These are phyloP conservation scores for Drosophila cardini DNA, from an alignment of 1,140 invertebrate species.

Conservation along the genomic window DNA sequence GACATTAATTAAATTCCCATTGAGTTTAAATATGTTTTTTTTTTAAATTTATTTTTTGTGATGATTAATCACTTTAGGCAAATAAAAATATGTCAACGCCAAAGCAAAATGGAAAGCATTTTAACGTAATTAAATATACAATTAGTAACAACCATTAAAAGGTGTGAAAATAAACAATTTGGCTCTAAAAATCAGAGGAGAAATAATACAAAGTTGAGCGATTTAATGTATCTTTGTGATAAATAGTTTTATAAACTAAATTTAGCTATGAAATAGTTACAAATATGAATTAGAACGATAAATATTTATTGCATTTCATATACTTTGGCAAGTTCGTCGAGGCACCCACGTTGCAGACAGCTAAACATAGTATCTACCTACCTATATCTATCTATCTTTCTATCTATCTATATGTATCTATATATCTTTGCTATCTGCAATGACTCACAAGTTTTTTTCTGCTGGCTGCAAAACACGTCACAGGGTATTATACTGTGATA, in stretches of 20 bases:
- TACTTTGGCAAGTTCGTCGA: constrained; percentile 26
- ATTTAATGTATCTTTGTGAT: too few species aligned
- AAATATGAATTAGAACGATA: constrained; percentile 14
- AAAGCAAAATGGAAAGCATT: constrained; percentile 2
- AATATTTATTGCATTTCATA: constrained; percentile 31
- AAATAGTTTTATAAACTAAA: neutral
- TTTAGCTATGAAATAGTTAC: constrained; percentile 13
- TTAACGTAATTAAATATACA: neutral
- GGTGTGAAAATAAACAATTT: neutral
- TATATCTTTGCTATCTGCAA: neutral
- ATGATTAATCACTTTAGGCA: constrained; percentile 65
- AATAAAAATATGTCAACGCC: constrained; percentile 27
- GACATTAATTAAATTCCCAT: constrained; percentile 72
- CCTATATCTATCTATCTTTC: neutral
- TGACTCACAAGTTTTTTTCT: constrained; percentile 34
- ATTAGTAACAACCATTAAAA: neutral
- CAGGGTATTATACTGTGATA: constrained; percentile 23
- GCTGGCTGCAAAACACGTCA: constrained; percentile 36
- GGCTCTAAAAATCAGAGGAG: too few species aligned
- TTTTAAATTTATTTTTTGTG: constrained; percentile 55
- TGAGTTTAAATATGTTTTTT: constrained; percentile 65
- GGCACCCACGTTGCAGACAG: constrained; percentile 16
- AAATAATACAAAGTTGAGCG: too few species aligned
- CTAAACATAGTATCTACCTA: constrained; percentile 9
- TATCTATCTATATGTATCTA: neutral